Base-by-base conservation (phyloP, 2,888 invertebrate genomes). In the Amblyjoppa proteus region DNA sequence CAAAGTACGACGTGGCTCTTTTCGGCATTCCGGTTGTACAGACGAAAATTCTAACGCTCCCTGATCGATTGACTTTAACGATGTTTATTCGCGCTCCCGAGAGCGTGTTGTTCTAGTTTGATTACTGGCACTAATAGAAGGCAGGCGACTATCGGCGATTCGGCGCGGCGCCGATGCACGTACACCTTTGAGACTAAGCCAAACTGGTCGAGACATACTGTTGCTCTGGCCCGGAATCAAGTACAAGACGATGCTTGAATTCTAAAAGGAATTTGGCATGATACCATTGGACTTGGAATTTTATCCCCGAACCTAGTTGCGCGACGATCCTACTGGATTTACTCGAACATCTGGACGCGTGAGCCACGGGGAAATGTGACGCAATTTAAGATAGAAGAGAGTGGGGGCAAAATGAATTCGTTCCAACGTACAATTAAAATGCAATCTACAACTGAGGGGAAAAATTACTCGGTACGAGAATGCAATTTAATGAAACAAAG, bases 201-300 rank as follows among this genome's bases (percentile, higher is more conserved):
- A 88, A 87, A 82, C n/a, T 66, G 38, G 64, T 75, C 82, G 84
- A 82, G 83, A 69, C 86, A 76, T 74, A 66, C 71, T 31, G 74
- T 84, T 76, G 71, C 77, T 83, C 79, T 88, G 88, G 88, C 87
- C 73, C 64, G 75, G 74, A 83, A 88, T 87, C 87, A 88, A 88
- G 85, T 84, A 84, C 87, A 81, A 83, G 83, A 84, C 79, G 77
- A 87, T 83, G 80, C 68, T 84, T 73, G 68, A 81, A 84, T 74
- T 78, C 64, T 70, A 87, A 87, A 84, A 84, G 84, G 74, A 83
- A 81, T 84, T 80, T 88, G 88, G 88, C 88, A 75, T 84, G 70
- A 51, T 9, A 70, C 84, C 88, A 78, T 79, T 45, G 76, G 73
- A 76, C 79, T 86, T 68, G 70, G 69, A 74, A 85, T 83, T 66